Conservation (phyloP, 2,888 invertebrate genomes). For the Polydrusus cervinus region DNA sequence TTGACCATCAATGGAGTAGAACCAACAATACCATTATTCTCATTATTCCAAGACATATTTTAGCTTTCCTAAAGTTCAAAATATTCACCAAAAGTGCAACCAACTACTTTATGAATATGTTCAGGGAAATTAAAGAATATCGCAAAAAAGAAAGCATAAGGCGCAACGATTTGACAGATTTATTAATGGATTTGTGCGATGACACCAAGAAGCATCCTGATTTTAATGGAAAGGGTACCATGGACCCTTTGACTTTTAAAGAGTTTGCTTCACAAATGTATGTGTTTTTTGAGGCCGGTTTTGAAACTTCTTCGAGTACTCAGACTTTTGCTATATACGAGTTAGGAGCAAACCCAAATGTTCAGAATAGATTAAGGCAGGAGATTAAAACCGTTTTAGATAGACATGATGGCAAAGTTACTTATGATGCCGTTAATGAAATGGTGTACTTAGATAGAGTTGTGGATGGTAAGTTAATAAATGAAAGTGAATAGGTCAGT, state of each 20-base stretch:
- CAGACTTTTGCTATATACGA: conserved; percentile 72
- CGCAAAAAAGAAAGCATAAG: conserved; percentile 68
- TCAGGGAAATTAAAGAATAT: conserved; percentile 67
- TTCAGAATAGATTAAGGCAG: conserved; percentile 66
- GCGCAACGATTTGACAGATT: conserved; percentile 74
- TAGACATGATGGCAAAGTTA: conserved; percentile 57
- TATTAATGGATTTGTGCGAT: conserved; percentile 66
- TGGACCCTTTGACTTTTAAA: conserved; percentile 55
- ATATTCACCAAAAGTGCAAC: conserved; percentile 59
- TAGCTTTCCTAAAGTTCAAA: conserved; percentile 59
- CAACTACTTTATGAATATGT: conserved; percentile 70
- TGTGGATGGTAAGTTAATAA: conserved; percentile 65
- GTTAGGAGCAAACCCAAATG: conserved; percentile 70
- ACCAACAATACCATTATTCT: conserved; percentile 58
- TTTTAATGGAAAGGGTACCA: conserved; percentile 54
- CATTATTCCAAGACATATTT: conserved; percentile 55
- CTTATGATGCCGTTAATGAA: conserved; percentile 60
- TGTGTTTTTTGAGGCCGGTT: conserved; percentile 65
- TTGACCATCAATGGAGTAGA: conserved; percentile 59
- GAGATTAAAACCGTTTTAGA: conserved; percentile 58
- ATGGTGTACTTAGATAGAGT: conserved; percentile 70
- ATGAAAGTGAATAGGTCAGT: no score
- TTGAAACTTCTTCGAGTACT: conserved; percentile 67
- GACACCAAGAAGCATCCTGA: conserved; percentile 53
- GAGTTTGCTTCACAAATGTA: conserved; percentile 62